phyloP scores from a whole-genome alignment of 2,797 vertebrate species.

The Megalops cyprinoides region DNA sequence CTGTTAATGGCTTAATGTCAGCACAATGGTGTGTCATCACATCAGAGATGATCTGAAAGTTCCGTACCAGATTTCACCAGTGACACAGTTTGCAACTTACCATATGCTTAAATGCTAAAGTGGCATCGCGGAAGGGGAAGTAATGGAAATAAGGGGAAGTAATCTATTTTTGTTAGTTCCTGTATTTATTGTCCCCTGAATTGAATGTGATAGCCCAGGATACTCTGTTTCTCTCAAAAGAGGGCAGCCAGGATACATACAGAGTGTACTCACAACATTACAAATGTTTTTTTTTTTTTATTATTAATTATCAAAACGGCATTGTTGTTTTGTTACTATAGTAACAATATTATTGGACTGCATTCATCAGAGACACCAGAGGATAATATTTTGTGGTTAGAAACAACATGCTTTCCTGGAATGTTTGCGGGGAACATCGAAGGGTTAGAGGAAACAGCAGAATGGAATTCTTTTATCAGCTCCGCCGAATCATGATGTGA shows the following conservation, averaged over 20 bases:
- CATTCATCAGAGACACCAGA: no score
- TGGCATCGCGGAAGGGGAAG: constrained; percentile 12
- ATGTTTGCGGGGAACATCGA: no score
- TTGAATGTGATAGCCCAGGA: constrained; percentile 9
- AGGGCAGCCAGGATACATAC: background rate
- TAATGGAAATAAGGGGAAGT: constrained; percentile 31
- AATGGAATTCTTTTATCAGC: no score
- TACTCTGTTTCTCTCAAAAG: constrained; percentile 24
- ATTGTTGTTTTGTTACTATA: no score
- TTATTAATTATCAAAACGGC: background rate
- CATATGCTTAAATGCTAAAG: constrained; percentile 22
- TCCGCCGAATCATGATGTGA: no score
- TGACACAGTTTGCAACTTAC: constrained; percentile 30
- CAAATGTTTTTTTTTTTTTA: no score
- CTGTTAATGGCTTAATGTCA: constrained; percentile 46
- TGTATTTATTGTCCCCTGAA: background rate
- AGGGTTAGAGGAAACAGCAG: no score
- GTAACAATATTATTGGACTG: no score
- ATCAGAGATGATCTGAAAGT: constrained; percentile 29
- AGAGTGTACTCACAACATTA: background rate
- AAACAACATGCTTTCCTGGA: no score
- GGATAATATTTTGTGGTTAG: no score
- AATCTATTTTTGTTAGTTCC: constrained; percentile 27
- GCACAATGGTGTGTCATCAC: constrained; percentile 39
- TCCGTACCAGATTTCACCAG: constrained; percentile 35